These are phyloP conservation scores for Chrysochloris asiatica DNA, from an alignment of 2,113 vertebrate species.

Conservation along the genomic window DNA sequence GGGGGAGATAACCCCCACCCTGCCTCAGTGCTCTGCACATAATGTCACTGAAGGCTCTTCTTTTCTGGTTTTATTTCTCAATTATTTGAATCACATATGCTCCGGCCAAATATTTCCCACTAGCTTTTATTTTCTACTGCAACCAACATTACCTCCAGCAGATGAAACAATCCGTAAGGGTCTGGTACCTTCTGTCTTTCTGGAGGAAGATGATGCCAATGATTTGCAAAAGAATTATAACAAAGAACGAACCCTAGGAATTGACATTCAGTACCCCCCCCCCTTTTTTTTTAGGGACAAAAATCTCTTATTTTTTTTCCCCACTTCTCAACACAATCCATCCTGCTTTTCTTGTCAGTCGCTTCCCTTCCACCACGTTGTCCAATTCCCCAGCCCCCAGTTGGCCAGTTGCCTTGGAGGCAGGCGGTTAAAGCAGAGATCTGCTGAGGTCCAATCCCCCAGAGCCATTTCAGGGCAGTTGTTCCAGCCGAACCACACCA, in stretches of 20 bases:
- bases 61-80: slow-evolving; percentile 83
- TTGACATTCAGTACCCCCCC: slow-evolving; percentile 64
- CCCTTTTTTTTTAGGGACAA: slow-evolving; percentile 45
- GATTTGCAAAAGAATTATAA: slow-evolving; percentile 71
- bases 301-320: slow-evolving; percentile 17
- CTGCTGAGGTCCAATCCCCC: slow-evolving; percentile 47
- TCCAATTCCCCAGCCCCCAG: background rate
- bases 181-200: slow-evolving; percentile 78
- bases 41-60: slow-evolving; percentile 75
- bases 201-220: slow-evolving; percentile 68
- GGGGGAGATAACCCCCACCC: background rate
- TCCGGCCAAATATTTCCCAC: slow-evolving; percentile 83
- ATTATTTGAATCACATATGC: slow-evolving; percentile 85
- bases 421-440: background rate
- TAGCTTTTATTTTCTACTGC: slow-evolving; percentile 82
- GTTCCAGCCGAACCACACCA: slow-evolving; percentile 60
- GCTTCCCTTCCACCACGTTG: background rate
- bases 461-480: slow-evolving; percentile 56
- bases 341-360: background rate
- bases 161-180: slow-evolving; percentile 80
- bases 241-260: slow-evolving; percentile 73
- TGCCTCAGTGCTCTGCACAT: background rate
- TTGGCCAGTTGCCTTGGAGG: background rate
- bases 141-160: slow-evolving; percentile 80
- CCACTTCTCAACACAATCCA: slow-evolving; percentile 2